These are phyloP conservation scores for Helicoverpa armigera DNA, from an alignment of 1,140 invertebrate species.

Conservation along the genomic window DNA sequence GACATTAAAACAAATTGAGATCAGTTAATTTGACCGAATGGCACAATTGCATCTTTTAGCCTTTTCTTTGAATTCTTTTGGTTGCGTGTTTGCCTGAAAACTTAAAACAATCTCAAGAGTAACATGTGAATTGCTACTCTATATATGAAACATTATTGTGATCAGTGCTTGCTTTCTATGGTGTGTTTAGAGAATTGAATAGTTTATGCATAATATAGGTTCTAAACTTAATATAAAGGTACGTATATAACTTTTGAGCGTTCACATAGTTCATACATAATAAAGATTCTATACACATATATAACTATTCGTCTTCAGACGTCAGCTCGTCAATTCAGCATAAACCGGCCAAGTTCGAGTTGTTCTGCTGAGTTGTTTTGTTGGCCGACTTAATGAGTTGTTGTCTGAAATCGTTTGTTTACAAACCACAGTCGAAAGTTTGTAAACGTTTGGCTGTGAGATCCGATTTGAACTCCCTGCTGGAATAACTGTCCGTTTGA, in stretches of 20 bases:
- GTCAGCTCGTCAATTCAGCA: not conserved
- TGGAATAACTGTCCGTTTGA: not conserved
- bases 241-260: no score
- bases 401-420: conserved; percentile 21
- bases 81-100: no score
- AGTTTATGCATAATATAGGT: no score
- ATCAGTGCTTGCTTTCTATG: no score
- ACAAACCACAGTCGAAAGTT: conserved; percentile 20
- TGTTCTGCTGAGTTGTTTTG: not conserved
- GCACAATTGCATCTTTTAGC: no score
- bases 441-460: conserved; percentile 19
- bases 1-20: not conserved
- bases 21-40: no score
- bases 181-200: no score
- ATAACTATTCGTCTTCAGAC: not conserved
- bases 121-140: no score
- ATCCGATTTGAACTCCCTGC: conserved; percentile 14
- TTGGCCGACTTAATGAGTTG: not conserved
- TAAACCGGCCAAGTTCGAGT: conserved; percentile 4
- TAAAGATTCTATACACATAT: not conserved
- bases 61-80: no score
- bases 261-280: not conserved
- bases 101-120: no score
- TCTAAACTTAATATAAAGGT: no score
- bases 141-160: no score